phyloP scores from a whole-genome alignment of 2,888 invertebrate genomes.

The Malthinus seriepunctatus region DNA sequence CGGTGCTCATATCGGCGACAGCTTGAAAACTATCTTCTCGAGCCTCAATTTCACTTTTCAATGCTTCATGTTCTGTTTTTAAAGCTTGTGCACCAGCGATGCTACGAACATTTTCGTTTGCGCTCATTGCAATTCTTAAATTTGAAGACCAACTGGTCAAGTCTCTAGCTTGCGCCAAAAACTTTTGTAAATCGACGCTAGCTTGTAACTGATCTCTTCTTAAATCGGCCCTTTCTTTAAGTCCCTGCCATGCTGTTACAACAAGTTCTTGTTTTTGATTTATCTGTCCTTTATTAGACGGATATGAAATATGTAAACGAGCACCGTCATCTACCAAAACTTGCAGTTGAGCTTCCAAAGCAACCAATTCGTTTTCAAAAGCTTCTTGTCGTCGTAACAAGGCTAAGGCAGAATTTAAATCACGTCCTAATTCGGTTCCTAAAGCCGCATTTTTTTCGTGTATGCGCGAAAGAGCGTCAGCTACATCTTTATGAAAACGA shows the following conservation, averaged over 20 bases:
- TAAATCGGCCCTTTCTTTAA: slow-evolving; percentile 81
- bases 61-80: slow-evolving; percentile 80
- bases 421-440: slow-evolving; percentile 76
- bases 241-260: slow-evolving; percentile 78
- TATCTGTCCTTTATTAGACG: slow-evolving; percentile 89
- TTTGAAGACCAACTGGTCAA: slow-evolving; percentile 86
- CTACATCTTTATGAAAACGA: slow-evolving; percentile 94
- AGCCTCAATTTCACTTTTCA: slow-evolving; percentile 86
- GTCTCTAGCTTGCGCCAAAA: slow-evolving; percentile 82
- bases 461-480: slow-evolving; percentile 86
- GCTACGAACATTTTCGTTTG: slow-evolving; percentile 81
- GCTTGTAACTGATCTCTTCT: slow-evolving; percentile 82
- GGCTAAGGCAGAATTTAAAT: slow-evolving; percentile 83
- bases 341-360: slow-evolving; percentile 88
- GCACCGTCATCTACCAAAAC: slow-evolving; percentile 92
- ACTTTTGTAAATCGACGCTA: slow-evolving; percentile 87
- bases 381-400: slow-evolving; percentile 87
- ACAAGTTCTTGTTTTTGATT: slow-evolving; percentile 85
- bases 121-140: slow-evolving; percentile 74
- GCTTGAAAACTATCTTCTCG: slow-evolving; percentile 78
- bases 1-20: slow-evolving; percentile 75
- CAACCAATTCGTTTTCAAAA: slow-evolving; percentile 90
- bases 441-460: slow-evolving; percentile 88
- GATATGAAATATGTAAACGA: slow-evolving; percentile 84
- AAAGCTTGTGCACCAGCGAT: slow-evolving; percentile 80